Evolutionary conservation across 1,140 invertebrate species (phyloP).

Genomic region (Alviniconcha marisindica): DNA sequence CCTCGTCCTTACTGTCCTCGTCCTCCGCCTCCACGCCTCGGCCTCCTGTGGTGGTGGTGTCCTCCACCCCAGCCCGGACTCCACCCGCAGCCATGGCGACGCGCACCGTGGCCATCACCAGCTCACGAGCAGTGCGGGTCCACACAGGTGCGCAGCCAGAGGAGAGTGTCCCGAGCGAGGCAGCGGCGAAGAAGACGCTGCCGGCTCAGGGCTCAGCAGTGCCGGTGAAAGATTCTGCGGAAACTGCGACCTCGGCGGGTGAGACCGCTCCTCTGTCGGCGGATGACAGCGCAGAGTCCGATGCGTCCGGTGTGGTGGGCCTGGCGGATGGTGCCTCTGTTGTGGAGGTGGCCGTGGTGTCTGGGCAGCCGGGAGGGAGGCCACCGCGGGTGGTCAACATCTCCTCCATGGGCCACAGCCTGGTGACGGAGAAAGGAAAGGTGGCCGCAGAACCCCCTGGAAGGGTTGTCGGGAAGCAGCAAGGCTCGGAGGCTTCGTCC

Average conservation of each 20-base stretch:
- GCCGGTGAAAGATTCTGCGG: not conserved
- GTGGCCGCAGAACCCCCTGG: not conserved
- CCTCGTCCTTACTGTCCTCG: no score
- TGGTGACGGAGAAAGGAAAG: not conserved
- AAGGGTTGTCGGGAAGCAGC: constrained; percentile 16
- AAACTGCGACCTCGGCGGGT: not conserved
- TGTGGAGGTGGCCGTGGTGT: not conserved
- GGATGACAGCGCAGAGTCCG: not conserved
- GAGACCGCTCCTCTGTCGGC: not conserved
- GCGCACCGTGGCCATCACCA: not conserved
- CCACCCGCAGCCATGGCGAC: not conserved
- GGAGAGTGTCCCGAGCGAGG: not conserved
- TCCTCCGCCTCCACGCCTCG: not conserved
- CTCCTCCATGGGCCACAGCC: not conserved
- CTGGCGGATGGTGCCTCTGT: not conserved
- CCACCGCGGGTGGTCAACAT: not conserved
- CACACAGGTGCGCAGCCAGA: not conserved
- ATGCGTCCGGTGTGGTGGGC: not conserved
- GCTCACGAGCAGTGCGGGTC: not conserved
- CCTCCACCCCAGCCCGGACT: not conserved
- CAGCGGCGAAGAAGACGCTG: not conserved
- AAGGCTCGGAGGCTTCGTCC: not conserved
- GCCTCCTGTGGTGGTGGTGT: not conserved
- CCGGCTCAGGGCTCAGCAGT: not conserved
- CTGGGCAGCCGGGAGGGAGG: not conserved